phyloP scores from a whole-genome alignment of 2,797 vertebrate genomes.

The Hippopotamyrus pictus region DNA sequence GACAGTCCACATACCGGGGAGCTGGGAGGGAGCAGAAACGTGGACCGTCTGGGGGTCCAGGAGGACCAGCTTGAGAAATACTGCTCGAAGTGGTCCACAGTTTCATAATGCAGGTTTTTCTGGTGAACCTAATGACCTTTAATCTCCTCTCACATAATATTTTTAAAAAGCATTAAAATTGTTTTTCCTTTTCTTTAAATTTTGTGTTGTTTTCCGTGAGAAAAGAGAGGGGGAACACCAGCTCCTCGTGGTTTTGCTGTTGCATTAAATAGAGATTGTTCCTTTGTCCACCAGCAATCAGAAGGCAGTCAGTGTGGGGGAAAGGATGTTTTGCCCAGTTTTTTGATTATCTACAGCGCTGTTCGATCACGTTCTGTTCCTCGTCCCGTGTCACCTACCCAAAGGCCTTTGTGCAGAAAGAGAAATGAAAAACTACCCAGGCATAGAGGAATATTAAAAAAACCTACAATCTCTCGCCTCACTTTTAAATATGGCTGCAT shows the following conservation, averaged over 20 bases:
- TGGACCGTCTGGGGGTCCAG: background rate
- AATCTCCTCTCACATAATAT: background rate
- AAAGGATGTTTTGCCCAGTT: slow-evolving; percentile 60
- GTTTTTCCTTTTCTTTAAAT: background rate
- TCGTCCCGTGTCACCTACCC: background rate
- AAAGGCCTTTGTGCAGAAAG: background rate
- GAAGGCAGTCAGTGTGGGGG: slow-evolving; percentile 34
- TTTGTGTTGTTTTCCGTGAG: background rate
- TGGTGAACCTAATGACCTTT: background rate
- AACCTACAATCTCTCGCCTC: background rate
- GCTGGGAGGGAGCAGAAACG: background rate
- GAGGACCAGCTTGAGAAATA: background rate
- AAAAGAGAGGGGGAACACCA: background rate
- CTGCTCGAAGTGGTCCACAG: background rate
- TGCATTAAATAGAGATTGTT: slow-evolving; percentile 32
- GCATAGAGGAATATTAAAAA: background rate
- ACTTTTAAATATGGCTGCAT: background rate
- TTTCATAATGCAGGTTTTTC: background rate
- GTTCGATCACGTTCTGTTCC: background rate
- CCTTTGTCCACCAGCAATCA: slow-evolving; percentile 58
- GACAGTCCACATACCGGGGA: background rate
- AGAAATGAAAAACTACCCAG: slow-evolving; percentile 2
- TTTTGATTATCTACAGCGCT: slow-evolving; percentile 23
- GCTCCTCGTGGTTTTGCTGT: slow-evolving; percentile 22
- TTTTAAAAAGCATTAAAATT: background rate